These are phyloP conservation scores for Macrophya alboannulata DNA, from an alignment of 2,888 invertebrate genomes.

Conservation along the genomic window DNA sequence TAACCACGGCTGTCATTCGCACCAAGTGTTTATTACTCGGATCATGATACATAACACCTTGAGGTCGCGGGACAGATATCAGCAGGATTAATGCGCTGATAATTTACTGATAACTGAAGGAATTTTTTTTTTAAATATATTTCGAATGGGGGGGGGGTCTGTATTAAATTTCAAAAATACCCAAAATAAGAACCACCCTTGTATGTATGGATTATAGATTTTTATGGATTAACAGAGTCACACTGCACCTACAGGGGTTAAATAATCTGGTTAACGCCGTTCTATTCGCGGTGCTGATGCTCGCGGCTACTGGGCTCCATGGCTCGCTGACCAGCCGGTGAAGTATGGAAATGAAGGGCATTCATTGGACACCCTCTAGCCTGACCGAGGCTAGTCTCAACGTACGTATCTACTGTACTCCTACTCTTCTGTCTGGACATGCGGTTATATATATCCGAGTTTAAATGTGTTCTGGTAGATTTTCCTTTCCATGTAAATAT, in stretches of 20 bases:
- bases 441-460: background rate
- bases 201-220: background rate
- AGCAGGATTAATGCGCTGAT: too few species aligned
- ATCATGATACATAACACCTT: background rate
- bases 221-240: constrained; percentile 29
- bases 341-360: constrained; percentile 79
- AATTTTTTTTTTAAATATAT: too few species aligned
- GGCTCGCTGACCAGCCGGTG: constrained; percentile 73
- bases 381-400: background rate
- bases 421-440: background rate
- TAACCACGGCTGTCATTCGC: constrained; percentile 69
- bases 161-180: too few species aligned
- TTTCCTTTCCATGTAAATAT: background rate
- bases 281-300: background rate
- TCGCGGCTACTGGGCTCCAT: background rate
- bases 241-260: constrained; percentile 74
- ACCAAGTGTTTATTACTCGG: constrained; percentile 40
- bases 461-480: background rate
- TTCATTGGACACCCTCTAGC: constrained; percentile 73
- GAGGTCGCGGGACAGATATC: too few species aligned
- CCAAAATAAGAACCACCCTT: too few species aligned
- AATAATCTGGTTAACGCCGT: constrained; percentile 76
- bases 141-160: too few species aligned
- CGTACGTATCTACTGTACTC: background rate
- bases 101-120: too few species aligned